Evolutionary conservation across 2,113 vertebrate genomes (phyloP).

Genomic region (Puffinus mauretanicus): DNA sequence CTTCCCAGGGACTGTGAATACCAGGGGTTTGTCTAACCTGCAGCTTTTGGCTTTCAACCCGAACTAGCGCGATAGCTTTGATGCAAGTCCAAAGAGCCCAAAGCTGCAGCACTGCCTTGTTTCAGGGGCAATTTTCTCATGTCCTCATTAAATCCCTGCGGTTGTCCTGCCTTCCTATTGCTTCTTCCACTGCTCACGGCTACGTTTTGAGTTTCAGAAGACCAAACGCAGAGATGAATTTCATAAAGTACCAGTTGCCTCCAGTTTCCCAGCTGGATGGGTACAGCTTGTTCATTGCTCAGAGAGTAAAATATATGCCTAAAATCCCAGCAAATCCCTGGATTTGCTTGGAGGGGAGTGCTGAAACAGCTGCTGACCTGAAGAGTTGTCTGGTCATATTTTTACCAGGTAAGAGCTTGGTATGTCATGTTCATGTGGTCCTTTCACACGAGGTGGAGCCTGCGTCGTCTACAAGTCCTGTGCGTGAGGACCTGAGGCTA

Average conservation of each 20-base stretch:
- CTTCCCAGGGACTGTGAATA: background rate
- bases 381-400: background rate
- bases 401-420: background rate
- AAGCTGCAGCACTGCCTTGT: background rate
- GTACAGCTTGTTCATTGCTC: background rate
- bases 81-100: background rate
- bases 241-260: background rate
- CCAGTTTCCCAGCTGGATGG: background rate
- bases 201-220: background rate
- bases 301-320: background rate
- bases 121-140: background rate
- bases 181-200: background rate
- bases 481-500: background rate
- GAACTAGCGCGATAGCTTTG: background rate
- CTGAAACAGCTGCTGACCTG: background rate
- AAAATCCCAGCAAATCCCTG: background rate
- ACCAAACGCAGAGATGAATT: background rate
- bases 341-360: background rate
- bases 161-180: background rate
- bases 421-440: accelerated
- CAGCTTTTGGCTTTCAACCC: background rate
- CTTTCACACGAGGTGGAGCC: background rate
- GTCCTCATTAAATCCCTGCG: background rate
- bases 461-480: background rate
- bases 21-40: background rate